phyloP scores from a whole-genome alignment of 2,888 invertebrate genomes.

The Dyspetes luteomarginatus region DNA sequence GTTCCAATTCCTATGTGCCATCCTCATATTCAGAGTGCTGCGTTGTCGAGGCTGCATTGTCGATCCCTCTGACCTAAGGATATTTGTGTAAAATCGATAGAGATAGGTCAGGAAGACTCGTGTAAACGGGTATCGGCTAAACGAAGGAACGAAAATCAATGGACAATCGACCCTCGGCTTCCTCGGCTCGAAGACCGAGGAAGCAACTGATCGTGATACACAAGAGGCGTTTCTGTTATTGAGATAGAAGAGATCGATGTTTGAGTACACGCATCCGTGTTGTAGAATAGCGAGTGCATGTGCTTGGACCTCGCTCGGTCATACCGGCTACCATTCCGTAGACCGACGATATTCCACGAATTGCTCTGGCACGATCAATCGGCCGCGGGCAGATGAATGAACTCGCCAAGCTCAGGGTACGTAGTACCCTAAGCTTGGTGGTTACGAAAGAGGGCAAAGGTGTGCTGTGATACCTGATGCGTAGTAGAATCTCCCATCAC shows the following conservation, averaged over 20 bases:
- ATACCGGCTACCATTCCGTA: constrained; percentile 43
- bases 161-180: too few relatives aligned
- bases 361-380: constrained; percentile 64
- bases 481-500: too few relatives aligned
- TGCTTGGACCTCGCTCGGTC: constrained; percentile 53
- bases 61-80: neutral
- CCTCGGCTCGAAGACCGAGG: constrained; percentile 1
- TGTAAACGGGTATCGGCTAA: constrained; percentile 8
- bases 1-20: constrained; percentile 57
- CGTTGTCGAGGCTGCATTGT: too few relatives aligned
- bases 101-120: constrained; percentile 19
- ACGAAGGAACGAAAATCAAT: too few relatives aligned
- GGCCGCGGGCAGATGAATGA: constrained; percentile 65
- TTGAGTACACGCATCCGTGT: too few relatives aligned
- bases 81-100: constrained; percentile 12
- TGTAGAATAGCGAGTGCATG: too few relatives aligned
- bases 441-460: constrained; percentile 11
- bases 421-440: neutral
- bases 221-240: too few relatives aligned
- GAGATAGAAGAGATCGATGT: too few relatives aligned
- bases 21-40: too few relatives aligned
- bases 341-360: constrained; percentile 60
- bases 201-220: too few relatives aligned
- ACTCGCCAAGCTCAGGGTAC: constrained; percentile 55
- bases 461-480: constrained; percentile 6